These are phyloP conservation scores for Armadillidium nasatum DNA, from an alignment of 1,140 invertebrate genomes.

Conservation along the genomic window DNA sequence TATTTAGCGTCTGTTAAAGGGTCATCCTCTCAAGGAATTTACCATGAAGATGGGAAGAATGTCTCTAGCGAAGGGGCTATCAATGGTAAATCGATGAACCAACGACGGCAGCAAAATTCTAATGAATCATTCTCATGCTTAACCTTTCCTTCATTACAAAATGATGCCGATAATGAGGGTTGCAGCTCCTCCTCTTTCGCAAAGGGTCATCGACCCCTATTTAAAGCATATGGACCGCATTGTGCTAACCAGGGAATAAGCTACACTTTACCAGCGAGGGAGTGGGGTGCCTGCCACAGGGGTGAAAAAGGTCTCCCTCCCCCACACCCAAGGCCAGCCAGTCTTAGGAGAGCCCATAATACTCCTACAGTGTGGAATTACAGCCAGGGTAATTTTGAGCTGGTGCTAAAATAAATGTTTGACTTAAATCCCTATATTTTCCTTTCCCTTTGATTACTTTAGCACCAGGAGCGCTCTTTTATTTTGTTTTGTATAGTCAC, in stretches of 20 bases:
- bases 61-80: not conserved
- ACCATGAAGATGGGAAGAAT: too few species aligned
- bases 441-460: not conserved
- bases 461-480: not conserved
- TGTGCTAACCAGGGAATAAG: constrained; percentile 23
- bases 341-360: constrained; percentile 11
- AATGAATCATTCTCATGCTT: not conserved
- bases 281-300: not conserved
- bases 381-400: not conserved
- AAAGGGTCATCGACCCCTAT: not conserved
- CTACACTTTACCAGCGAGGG: constrained; percentile 28
- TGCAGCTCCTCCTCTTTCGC: not conserved
- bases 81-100: not conserved
- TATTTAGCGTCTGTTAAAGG: constrained; percentile 23
- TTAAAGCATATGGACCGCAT: not conserved
- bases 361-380: not conserved
- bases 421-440: not conserved
- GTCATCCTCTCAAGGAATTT: not conserved
- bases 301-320: not conserved
- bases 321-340: constrained; percentile 3
- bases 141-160: not conserved
- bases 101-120: not conserved
- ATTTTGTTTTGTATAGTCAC: not conserved
- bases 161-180: not conserved
- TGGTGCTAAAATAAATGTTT: not conserved